Conservation (phyloP, 2,888 invertebrate species). For the Drosophila tanythrix region DNA sequence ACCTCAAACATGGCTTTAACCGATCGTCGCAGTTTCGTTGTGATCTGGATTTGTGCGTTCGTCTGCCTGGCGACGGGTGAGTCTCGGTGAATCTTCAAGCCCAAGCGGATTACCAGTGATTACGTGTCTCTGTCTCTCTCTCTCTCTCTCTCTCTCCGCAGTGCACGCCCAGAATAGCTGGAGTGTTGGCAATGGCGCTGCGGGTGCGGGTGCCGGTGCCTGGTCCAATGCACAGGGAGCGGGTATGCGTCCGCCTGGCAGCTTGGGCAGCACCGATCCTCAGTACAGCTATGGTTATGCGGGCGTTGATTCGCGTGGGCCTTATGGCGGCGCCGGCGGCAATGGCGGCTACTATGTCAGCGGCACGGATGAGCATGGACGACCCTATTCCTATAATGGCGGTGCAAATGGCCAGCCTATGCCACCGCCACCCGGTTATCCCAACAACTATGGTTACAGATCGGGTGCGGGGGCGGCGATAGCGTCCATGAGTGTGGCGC, state of each 20-base stretch:
- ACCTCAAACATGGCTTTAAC: constrained; percentile 62
- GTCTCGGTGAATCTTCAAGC: constrained; percentile 18
- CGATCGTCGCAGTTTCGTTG: constrained; percentile 37
- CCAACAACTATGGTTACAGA: constrained; percentile 42
- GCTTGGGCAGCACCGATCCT: constrained; percentile 54
- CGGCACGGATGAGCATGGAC: constrained; percentile 74
- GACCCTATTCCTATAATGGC: constrained; percentile 68
- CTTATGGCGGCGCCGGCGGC: constrained; percentile 70
- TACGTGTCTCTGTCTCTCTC: not conserved
- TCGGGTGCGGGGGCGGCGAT: constrained; percentile 4
- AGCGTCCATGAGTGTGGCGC: constrained; percentile 32
- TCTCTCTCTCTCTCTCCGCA: constrained; percentile 10
- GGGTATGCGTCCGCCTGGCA: constrained; percentile 67
- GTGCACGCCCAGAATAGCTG: constrained; percentile 51
- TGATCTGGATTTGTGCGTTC: constrained; percentile 32
- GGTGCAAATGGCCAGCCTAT: constrained; percentile 34
- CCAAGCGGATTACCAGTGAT: constrained; percentile 47
- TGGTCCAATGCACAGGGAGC: constrained; percentile 66
- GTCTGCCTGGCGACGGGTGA: constrained; percentile 55
- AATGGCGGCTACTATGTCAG: constrained; percentile 70
- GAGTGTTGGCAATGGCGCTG: constrained; percentile 50
- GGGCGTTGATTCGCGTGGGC: constrained; percentile 63
- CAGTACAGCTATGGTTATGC: constrained; percentile 71
- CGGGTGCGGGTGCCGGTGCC: constrained; percentile 50
- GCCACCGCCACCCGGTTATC: constrained; percentile 48